A percentile compares a stretch with the other conserved stretches of the same genome.
Conservation (phyloP, 1,140 invertebrate genomes). For the Hyles euphorbiae region DNA sequence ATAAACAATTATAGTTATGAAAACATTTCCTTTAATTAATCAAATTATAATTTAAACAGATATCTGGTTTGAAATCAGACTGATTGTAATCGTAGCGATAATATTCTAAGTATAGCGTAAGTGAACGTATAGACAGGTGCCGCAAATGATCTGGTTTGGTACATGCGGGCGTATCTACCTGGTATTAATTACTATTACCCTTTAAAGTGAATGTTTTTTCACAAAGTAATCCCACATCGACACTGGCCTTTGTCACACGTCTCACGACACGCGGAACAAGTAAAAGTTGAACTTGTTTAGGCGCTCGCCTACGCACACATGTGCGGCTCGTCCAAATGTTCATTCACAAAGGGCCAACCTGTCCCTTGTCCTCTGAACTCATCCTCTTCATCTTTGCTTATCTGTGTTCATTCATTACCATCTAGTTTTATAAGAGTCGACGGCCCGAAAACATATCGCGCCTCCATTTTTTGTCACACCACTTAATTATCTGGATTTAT, state of each 20-base stretch:
- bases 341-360: conserved; percentile 46
- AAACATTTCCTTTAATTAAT: no score
- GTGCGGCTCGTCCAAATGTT: conserved; percentile 23
- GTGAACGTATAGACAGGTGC: no score
- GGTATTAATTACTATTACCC: not conserved
- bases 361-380: conserved; percentile 40
- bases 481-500: conserved; percentile 73
- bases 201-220: conserved; percentile 5
- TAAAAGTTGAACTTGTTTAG: conserved; percentile 11
- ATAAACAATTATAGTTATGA: no score
- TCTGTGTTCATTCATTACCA: conserved; percentile 73
- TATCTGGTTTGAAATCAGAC: no score
- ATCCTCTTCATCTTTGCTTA: conserved; percentile 58
- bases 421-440: conserved; percentile 69
- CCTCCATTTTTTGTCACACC: conserved; percentile 72
- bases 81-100: no score
- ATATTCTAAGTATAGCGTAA: no score
- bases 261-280: conserved; percentile 25
- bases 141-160: no score
- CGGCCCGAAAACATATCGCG: conserved; percentile 65
- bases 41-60: no score
- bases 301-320: conserved; percentile 21
- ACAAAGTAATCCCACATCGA: conserved; percentile 16
- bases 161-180: no score
- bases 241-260: conserved; percentile 26